A percentile compares a stretch with the other conserved stretches of the same genome.
Evolutionary conservation across 2,888 invertebrate species (phyloP).

Genomic region (Diplolepis rosae): DNA sequence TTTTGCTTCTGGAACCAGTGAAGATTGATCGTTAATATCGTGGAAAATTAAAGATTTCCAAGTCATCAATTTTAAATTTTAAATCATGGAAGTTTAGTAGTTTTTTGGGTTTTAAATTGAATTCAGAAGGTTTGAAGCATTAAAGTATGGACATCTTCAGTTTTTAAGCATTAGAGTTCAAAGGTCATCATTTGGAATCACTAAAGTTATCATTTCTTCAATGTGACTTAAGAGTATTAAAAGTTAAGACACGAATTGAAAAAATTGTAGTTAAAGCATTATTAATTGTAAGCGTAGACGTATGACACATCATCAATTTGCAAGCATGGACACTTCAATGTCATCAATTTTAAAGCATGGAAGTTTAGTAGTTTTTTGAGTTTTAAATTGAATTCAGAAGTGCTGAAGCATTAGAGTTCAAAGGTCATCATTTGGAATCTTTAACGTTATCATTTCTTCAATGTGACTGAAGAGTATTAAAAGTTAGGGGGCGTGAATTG

Average conservation of each 20-base stretch:
- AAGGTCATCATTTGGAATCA: background rate
- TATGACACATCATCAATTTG: background rate
- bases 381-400: too few relatives aligned
- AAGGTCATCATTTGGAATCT: too few relatives aligned
- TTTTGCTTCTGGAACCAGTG: background rate
- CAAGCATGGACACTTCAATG: background rate
- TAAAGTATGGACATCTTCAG: background rate
- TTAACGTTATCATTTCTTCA: too few relatives aligned
- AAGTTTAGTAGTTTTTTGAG: too few relatives aligned
- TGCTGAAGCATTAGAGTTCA: too few relatives aligned
- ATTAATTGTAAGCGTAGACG: background rate
- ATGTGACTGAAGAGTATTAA: too few relatives aligned
- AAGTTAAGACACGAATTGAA: accelerated
- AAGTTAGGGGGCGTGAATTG: too few relatives aligned
- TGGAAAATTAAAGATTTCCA: background rate
- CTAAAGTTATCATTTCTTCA: background rate
- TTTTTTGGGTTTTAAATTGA: too few relatives aligned
- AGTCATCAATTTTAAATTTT: background rate
- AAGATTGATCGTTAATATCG: background rate
- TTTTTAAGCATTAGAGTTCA: background rate
- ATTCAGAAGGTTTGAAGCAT: too few relatives aligned
- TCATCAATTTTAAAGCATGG: background rate
- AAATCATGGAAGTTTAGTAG: too few relatives aligned
- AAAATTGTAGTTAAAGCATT: background rate
- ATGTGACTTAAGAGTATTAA: too few relatives aligned